Evolutionary conservation across 2,113 vertebrate genomes (phyloP).

Genomic region (Zosterops borbonicus): DNA sequence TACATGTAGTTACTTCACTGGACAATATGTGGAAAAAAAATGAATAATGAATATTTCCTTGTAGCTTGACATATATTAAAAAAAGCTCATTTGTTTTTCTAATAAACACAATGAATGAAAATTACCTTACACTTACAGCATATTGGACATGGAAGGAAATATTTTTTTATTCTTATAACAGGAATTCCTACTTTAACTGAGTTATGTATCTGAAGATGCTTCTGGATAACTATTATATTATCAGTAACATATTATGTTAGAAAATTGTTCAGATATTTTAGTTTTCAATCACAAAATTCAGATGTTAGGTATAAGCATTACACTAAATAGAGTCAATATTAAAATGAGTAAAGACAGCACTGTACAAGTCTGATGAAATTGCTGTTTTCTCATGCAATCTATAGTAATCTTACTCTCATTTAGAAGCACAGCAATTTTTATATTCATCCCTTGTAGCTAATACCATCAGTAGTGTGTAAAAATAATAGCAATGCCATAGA

Average conservation of each 20-base stretch:
- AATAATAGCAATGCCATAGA: constrained; percentile 11
- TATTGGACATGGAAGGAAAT: not conserved
- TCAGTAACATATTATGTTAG: not conserved
- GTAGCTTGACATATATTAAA: not conserved
- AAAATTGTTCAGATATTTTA: constrained; percentile 14
- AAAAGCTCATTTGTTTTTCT: not conserved
- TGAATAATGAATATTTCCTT: not conserved
- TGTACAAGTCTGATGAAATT: not conserved
- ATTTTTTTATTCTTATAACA: not conserved
- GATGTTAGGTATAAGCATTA: not conserved
- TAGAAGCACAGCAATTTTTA: constrained; percentile 9
- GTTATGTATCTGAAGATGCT: not conserved
- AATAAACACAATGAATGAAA: not conserved
- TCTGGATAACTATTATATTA: not conserved
- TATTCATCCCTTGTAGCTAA: constrained; percentile 13
- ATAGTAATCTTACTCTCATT: not conserved
- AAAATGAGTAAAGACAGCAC: not conserved
- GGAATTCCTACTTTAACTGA: not conserved
- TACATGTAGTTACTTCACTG: not conserved
- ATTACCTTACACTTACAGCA: not conserved
- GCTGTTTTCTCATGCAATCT: not conserved
- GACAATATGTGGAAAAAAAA: not conserved
- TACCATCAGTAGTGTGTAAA: not conserved
- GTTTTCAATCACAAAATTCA: not conserved
- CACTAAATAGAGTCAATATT: constrained; percentile 13